Base-by-base conservation (phyloP, 2,888 invertebrate species). In the Acrobasis suavella region DNA sequence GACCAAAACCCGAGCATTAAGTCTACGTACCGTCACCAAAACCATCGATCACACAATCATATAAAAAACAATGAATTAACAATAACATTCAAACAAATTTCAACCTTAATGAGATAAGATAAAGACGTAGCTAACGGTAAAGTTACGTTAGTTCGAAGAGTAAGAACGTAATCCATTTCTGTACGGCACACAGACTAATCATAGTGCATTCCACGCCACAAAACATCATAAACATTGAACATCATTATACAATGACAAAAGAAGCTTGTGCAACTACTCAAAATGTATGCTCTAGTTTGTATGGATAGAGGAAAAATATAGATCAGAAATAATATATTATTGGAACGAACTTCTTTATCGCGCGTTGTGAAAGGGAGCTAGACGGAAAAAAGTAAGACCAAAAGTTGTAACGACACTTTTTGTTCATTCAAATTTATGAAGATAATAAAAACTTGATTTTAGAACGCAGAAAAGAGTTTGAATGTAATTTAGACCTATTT, bases 211-310 rank as follows among this genome's bases (percentile, higher is more conserved):
- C 87, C 87, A 73, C 79, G 78, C 81, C 75, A 89, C 87, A 89
- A 89, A 90, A 88, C 89, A 89, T 87, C 85, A 80, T 77, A 81
- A 82, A 78, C 83, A 78, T 75, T 80, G 83, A 82, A 76, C 85
- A 85, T 89, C 89, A 87, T 90, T 90, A 89, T 86, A 89, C 87
- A 87, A 88, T 87, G 89, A 91, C 91, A 91, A 89, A 91, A 90
- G 89, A 87, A 87, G 82, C 86, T 91, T 89, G 88, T 81, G 89
- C 86, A 91, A 91, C 89, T 85, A 78, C 80, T 87, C 87, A 83
- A 87, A 89, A 86, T 81, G 78, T 85, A 81, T 77, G 77, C 77
- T 78, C 78, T 75, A 72, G 52, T 70, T 71, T 69, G 86, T 89
- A 91, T 79, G 37, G 89, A 77, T 64, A 69, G 80, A 46, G 46